Evolutionary conservation across 2,888 invertebrate species (phyloP).

Genomic region (Hybos culiciformis): DNA sequence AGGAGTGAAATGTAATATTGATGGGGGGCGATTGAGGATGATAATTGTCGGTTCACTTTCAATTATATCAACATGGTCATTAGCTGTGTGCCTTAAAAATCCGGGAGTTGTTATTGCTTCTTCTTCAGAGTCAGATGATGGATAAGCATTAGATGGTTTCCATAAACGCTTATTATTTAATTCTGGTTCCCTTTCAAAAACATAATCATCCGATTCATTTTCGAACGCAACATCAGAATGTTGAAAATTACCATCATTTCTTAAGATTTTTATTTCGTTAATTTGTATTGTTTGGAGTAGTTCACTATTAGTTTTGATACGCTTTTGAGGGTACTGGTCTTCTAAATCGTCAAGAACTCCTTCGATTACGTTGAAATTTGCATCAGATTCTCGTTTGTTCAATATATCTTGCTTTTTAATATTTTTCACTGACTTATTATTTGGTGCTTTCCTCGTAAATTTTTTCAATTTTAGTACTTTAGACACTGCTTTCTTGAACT

Average conservation of each 20-base stretch:
- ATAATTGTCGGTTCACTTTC: background rate
- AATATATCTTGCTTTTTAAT: no score
- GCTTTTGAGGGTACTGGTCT: no score
- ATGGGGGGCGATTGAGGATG: background rate
- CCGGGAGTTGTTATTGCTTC: slow-evolving; percentile 1
- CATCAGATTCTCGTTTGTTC: no score
- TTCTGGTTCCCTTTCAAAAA: background rate
- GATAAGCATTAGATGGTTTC: background rate
- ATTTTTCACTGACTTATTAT: no score
- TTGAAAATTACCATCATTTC: background rate
- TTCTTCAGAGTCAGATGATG: background rate
- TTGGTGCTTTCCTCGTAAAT: background rate
- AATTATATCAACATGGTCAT: background rate
- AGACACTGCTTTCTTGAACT: background rate
- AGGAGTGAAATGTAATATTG: background rate
- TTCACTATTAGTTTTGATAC: background rate
- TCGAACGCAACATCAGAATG: background rate
- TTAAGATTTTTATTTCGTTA: background rate
- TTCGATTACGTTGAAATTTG: no score
- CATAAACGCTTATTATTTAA: background rate
- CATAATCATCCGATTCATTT: background rate
- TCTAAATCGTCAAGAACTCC: no score
- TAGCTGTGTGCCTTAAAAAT: background rate
- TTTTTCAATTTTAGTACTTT: background rate
- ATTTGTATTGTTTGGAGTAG: background rate